Conservation (phyloP, 2,113 vertebrate species). For the Sarotherodon lohbergeri region DNA sequence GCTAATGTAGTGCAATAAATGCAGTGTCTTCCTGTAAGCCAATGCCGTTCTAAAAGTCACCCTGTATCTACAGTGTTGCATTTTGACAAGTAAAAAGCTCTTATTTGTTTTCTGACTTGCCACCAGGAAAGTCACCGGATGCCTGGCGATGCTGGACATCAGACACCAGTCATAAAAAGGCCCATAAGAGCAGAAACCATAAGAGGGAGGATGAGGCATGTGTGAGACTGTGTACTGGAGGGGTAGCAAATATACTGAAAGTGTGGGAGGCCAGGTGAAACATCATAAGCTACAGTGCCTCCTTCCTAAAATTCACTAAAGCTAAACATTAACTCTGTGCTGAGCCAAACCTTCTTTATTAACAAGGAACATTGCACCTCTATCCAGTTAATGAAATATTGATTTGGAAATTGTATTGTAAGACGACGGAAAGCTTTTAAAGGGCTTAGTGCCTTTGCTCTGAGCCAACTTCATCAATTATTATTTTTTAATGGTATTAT, state of each 20-base stretch:
- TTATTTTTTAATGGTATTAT: constrained; percentile 52
- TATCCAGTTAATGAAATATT: constrained; percentile 74
- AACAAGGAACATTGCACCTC: constrained; percentile 51
- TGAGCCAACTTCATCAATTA: constrained; percentile 58
- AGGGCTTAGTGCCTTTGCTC: constrained; percentile 53
- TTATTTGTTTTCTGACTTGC: neutral
- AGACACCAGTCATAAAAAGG: constrained; percentile 11
- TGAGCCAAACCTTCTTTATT: constrained; percentile 50
- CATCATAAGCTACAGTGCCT: neutral
- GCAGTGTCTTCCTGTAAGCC: neutral
- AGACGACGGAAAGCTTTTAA: constrained; percentile 54
- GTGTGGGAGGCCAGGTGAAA: constrained; percentile 2
- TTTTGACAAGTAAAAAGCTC: neutral
- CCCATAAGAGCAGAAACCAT: constrained; percentile 40
- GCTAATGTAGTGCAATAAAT: neutral
- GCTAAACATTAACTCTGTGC: constrained; percentile 13
- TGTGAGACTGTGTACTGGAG: neutral
- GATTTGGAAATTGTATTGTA: constrained; percentile 70
- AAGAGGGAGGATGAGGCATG: neutral
- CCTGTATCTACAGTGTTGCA: neutral
- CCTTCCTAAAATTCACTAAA: constrained; percentile 4
- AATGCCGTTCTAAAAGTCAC: neutral
- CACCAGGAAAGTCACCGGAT: constrained; percentile 2
- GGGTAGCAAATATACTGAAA: neutral
- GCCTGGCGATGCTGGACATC: neutral